Evolutionary conservation across 1,140 invertebrate genomes (phyloP), one percentile per base, ranked within the genome.

Genomic region (Bombus breviceps): DNA sequence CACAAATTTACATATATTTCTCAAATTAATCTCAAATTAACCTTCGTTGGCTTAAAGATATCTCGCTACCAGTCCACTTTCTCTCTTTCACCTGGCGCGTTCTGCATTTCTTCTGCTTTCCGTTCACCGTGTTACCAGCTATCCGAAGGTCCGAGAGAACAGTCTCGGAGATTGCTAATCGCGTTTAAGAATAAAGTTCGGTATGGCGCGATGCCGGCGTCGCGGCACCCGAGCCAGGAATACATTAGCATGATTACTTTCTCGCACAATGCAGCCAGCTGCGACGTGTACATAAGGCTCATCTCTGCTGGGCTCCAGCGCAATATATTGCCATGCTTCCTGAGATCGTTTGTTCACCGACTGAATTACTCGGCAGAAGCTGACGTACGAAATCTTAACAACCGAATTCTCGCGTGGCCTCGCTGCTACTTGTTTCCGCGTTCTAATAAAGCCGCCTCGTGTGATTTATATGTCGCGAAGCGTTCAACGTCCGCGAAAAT

Each of bases 211-310:
- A 53, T 53, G 47, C 47, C 47, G 28, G 57, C 53, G 69, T 22
- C 75, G 79, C 80, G 81, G 84, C 84, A 84, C 80, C 81, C 81
- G 84, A 86, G 86, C 81, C 81, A 87, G 71, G 90, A 90, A 90
- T 90, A 90, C 90, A 90, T 91, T 90, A 90, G 82, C 90, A 87
- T 89, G 90, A 91, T 91, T 91, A 91, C 90, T 91, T 91, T 90
- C 87, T 80, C 87, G 89, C 68, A 85, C 89, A 87, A 85, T 87
- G 80, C 79, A 66, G 81, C 83, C 89, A 91, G 89, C 89, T 91
- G 89, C 86, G 89, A 90, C 89, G 87, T 59, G 89, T 88, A 88
- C 89, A 83, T 66, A 82, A 83, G 78, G 84, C 89, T 91, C 89
- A 74, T 91, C 89, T 85, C 74, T 84, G 72, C 64, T 28, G 39